These are phyloP conservation scores for Oreochromis aureus DNA, from an alignment of 2,113 vertebrate genomes.

Conservation along the genomic window DNA sequence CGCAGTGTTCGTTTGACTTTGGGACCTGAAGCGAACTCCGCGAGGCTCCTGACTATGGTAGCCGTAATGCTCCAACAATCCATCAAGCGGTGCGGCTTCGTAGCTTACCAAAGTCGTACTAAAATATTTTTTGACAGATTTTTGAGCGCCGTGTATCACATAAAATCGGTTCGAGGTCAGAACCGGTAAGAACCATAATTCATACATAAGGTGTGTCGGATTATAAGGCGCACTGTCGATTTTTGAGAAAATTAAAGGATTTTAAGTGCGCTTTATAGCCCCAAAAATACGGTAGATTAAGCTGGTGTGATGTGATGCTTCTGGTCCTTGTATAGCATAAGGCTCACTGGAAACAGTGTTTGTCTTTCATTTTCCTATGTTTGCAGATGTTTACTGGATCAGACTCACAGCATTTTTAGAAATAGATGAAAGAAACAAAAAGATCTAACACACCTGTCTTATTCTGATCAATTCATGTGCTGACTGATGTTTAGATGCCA, in stretches of 20 bases:
- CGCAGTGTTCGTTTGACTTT: background rate
- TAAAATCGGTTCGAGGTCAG: rapidly evolving
- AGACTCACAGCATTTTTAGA: background rate
- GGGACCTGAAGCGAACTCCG: rapidly evolving
- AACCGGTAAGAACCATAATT: background rate
- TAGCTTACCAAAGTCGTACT: rapidly evolving
- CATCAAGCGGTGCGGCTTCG: rapidly evolving
- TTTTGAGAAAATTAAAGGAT: background rate
- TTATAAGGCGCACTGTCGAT: background rate
- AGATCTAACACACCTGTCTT: background rate
- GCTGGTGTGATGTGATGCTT: rapidly evolving
- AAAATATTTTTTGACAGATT: background rate
- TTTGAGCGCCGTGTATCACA: background rate
- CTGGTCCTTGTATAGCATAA: background rate
- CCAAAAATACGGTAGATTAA: rapidly evolving
- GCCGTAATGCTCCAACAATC: rapidly evolving
- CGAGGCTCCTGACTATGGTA: rapidly evolving
- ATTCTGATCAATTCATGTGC: background rate
- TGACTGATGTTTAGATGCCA: background rate
- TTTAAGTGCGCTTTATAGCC: background rate
- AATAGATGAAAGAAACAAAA: background rate
- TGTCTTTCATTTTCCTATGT: background rate
- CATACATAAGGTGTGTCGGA: background rate
- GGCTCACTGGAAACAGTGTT: background rate
- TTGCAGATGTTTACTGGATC: background rate